Base-by-base conservation (phyloP, 1,140 invertebrate species). In the Drosophila suzukii region DNA sequence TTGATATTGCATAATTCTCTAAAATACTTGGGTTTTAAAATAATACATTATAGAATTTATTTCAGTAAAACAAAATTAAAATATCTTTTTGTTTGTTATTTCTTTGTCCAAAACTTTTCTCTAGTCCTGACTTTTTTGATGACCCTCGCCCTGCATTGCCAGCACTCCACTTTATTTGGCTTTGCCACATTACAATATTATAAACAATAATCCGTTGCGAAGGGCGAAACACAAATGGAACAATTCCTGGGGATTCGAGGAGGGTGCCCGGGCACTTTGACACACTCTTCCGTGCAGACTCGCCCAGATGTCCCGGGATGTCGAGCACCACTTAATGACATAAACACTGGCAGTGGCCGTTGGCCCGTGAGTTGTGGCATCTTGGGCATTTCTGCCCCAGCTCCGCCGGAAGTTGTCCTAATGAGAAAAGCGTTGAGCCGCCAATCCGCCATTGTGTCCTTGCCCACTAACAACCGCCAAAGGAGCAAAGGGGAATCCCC, bases 261-360 rank as follows among this genome's bases (percentile, higher is more conserved):
- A 15, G 73, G 56, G 41, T 4, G 30, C 5, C 38, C 53, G 38
- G 51, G 39, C 47, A 60, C 55, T 44, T 47, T 51, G 32, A 60
- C 54, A 54, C 66, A 53, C 56, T 39, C 55, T 24, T 34, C 32
- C 34, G 15, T 12, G 59, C 11, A 54, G n/a, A 51, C 30, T 34
- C 49, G 32, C 44, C 43, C 38, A 71, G 59, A 51, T 68, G 59
- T 75, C 39, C 53, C 32, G 56, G 71, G 46, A 39, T 60, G 51
- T 51, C 60, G 60, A 78, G 57, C 58, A 41, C 61, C 75, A 80
- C 77, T 83, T 83, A 88, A 89, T 88, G 73, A 88, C 73, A 89
- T 67, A 81, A 83, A 71, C 84, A 80, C 54, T 54, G 61, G 24
- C 62, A 55, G 36, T 62, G 60, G 47, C 38, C 59, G 15, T 32